phyloP scores from a whole-genome alignment of 2,888 invertebrate genomes.

The Cataglyphis livida region DNA sequence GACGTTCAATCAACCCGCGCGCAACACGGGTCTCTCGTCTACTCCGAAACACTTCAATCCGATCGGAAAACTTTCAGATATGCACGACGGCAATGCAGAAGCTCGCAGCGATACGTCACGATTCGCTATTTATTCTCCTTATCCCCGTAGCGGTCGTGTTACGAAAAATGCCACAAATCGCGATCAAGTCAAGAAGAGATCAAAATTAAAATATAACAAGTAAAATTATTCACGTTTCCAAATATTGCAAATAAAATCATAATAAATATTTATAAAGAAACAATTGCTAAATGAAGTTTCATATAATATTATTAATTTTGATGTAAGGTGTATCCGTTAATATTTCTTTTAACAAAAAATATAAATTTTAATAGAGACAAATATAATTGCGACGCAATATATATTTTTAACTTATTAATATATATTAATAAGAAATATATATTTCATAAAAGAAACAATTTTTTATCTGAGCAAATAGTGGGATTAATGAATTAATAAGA shows the following conservation, averaged over 20 bases:
- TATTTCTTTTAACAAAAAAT: background rate
- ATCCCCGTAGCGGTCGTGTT: background rate
- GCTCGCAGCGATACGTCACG: conserved; percentile 58
- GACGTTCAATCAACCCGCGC: conserved; percentile 73
- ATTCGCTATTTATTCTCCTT: conserved; percentile 48
- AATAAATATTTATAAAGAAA: background rate
- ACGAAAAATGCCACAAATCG: conserved; percentile 28
- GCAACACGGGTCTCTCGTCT: conserved; percentile 66
- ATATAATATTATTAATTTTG: background rate
- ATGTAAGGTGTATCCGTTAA: background rate
- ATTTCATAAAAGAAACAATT: background rate
- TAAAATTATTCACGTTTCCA: background rate
- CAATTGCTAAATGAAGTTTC: background rate
- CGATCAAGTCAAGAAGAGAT: background rate
- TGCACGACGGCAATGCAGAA: conserved; percentile 50
- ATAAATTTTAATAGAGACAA: background rate
- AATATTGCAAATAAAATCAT: background rate
- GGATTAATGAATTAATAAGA: conserved; percentile 2
- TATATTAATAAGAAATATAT: background rate
- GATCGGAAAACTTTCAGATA: conserved; percentile 64
- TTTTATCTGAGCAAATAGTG: conserved; percentile 1
- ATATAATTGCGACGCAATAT: background rate
- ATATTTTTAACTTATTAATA: conserved; percentile 1
- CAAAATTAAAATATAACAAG: background rate
- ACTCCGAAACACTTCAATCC: conserved; percentile 75